Evolutionary conservation across 2,888 invertebrate genomes (phyloP).

Genomic region (Habroteleia sp.): DNA sequence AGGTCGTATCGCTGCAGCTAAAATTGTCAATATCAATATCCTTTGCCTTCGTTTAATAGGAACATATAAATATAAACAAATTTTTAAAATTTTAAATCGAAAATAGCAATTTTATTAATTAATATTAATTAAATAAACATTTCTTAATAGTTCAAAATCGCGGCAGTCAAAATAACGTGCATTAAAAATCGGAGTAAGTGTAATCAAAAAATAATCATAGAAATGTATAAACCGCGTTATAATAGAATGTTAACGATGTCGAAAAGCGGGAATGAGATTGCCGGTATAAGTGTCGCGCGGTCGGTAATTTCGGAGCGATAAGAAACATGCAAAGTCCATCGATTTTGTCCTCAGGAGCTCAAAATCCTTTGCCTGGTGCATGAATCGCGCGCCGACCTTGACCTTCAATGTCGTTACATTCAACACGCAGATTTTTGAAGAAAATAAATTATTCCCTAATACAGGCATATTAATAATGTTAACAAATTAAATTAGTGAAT

Average conservation of each 20-base stretch:
- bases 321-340: conserved; percentile 70
- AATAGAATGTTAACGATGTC: conserved; percentile 27
- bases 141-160: too few species aligned
- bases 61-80: too few species aligned
- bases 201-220: conserved; percentile 15
- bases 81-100: too few species aligned
- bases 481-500: too few species aligned
- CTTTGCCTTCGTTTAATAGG: too few species aligned
- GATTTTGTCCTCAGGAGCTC: conserved; percentile 68
- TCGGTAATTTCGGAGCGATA: conserved; percentile 49
- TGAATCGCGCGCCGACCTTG: conserved; percentile 69
- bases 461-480: too few species aligned
- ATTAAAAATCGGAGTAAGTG: neutral
- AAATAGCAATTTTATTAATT: too few species aligned
- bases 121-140: too few species aligned
- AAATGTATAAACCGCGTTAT: conserved; percentile 30
- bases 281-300: conserved; percentile 58
- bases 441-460: conserved; percentile 45
- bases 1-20: too few species aligned
- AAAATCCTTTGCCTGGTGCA: conserved; percentile 61
- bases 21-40: neutral
- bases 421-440: conserved; percentile 36
- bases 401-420: conserved; percentile 64
- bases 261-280: conserved; percentile 41
- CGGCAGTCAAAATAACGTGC: too few species aligned